Evolutionary conservation across 64 coral and sea anemone genomes (phyloP), one percentile per base, ranked within the genome.

Genomic region (Actinia equina): DNA sequence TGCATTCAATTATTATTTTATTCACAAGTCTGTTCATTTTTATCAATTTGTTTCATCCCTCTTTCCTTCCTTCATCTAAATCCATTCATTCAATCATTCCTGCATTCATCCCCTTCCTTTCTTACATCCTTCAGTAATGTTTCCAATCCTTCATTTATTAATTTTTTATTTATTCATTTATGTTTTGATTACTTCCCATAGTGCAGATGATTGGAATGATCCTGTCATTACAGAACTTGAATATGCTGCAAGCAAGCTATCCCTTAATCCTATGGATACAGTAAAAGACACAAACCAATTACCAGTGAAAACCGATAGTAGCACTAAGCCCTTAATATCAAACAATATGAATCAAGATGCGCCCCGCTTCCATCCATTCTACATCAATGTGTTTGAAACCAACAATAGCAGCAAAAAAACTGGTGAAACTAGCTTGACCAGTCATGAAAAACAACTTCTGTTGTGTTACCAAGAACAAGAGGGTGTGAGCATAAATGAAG

Each of bases 381-480:
- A 90, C 56, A 82, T 96, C 20, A 96, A 85, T 85, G 94, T 96
- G 2, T 90, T 93, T 60, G 94, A 96, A 83, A 20, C 52, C 30
- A 18, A 58, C 11, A 64, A 3, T 9, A 58, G 79, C 2, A n/a
- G 77, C 44, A 8, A 17, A 5, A 86, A 45, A 26, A 22, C 16
- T 37, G 25, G 5, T 76, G 14, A 55, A 18, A 65, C 79, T 17
- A 63, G 86, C 42, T 86, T 93, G 30, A 90, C 88, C 37, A 65
- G 52, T 18, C 94, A 96, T 78, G 94, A 96, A 83, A 93, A 79
- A 69, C 30, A 89, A 70, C 84, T 93, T 5, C 43, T 96, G 13
- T 43, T 49, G 11, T 26, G 84, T 25, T 96, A 96, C 45, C 85
- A 93, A 59, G 59, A 56, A 71, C 87, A 78, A 69, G 94, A 97